Evolutionary conservation across 2,888 invertebrate genomes (phyloP), one percentile per base, ranked within the genome.

Genomic region (Lithophane leautieri): DNA sequence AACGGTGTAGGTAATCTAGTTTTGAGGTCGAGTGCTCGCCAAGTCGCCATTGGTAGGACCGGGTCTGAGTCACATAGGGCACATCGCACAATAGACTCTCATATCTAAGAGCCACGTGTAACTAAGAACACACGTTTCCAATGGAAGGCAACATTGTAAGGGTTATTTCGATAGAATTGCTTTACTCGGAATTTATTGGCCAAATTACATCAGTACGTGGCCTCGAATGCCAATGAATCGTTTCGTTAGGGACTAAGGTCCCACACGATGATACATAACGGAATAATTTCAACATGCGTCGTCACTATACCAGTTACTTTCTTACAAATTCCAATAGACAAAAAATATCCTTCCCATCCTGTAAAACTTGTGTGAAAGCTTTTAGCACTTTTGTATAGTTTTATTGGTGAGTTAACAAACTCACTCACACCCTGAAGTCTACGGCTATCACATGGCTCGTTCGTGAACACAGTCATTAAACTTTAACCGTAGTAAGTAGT

Each of bases 51-150:
- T 91, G 88, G 89, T 91, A 90, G 90, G 88, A 81, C 76, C 75
- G 80, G 87, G 25, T 69, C 86, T 90, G 90, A 91, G 83, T 91
- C 89, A 89, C 84, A 79, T 84, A 88, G 89, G 82, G 83, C 86
- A 89, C 80, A 74, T 63, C 60, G 70, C 80, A 79, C 86, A 89
- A 84, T 82, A 77, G 82, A 83, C 81, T 79, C 80, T 81, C 70
- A 81, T 86, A 84, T 77, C 82, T 76, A 52, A 72, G 72, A 84
- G 79, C 78, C 88, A 89, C 89, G 90, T 91, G 89, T 88, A 86
- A 70, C 76, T 80, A 86, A 85, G 75, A 78, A 86, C 83, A 86
- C 79, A 84, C 86, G 84, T 83, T 86, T 83, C 81, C 77, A 85
- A 76, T 74, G 65, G 40, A 77, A 83, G 84, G 79, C 79, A 84